Conservation (phyloP, 2,797 vertebrate species). For the Streptopelia turtur region DNA sequence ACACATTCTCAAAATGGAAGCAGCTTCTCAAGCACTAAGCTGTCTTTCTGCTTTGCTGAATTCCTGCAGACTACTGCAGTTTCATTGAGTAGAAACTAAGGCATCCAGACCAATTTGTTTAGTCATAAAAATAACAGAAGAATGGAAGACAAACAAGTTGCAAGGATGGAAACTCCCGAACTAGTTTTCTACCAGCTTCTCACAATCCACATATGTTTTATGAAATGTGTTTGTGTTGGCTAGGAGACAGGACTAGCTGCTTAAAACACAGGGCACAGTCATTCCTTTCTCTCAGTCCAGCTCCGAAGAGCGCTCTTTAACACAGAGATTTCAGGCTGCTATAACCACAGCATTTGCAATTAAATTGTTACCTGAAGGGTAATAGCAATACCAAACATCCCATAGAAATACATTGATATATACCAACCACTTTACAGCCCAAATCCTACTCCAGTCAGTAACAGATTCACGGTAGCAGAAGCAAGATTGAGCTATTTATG, state of each 20-base stretch:
- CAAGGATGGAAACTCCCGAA: constrained; percentile 57
- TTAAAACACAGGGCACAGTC: constrained; percentile 15
- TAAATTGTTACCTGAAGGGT: neutral
- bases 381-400: neutral
- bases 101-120: constrained; percentile 40
- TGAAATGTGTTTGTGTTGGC: constrained; percentile 53
- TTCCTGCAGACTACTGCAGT: constrained; percentile 47
- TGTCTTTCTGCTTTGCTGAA: constrained; percentile 48
- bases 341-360: neutral
- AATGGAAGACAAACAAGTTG: constrained; percentile 56
- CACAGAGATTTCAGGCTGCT: neutral
- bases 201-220: constrained; percentile 25
- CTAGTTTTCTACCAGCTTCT: constrained; percentile 48
- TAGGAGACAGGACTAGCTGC: constrained; percentile 21
- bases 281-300: neutral
- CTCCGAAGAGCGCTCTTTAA: neutral
- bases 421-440: neutral
- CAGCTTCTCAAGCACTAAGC: constrained; percentile 27
- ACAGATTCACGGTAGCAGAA: neutral
- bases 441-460: neutral
- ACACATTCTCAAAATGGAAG: constrained; percentile 71
- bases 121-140: constrained; percentile 65
- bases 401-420: neutral
- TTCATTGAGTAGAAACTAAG: constrained; percentile 61
- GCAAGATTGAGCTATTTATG: neutral